Percentiles rank a stretch among this genome's conserved stretches.
Evolutionary conservation across 2,797 vertebrate species (phyloP).

Genomic region (Halcyon badia): DNA sequence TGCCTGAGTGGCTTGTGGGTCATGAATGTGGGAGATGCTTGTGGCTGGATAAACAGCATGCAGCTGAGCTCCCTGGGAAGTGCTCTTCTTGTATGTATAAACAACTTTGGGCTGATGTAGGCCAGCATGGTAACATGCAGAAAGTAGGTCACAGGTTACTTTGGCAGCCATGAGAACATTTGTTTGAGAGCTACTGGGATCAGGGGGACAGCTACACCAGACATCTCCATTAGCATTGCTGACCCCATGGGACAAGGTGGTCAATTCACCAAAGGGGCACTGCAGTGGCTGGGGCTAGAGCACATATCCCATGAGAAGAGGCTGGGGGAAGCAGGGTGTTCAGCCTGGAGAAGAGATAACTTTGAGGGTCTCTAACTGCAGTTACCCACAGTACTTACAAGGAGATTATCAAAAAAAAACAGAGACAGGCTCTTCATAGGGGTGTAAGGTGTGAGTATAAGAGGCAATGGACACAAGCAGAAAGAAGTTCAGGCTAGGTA

Average conservation of each 20-base stretch:
- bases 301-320: not conserved
- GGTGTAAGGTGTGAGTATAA: not conserved
- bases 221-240: not conserved
- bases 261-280: not conserved
- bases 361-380: not conserved
- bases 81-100: not conserved
- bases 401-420: not conserved
- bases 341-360: not conserved
- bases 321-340: not conserved
- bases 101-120: not conserved
- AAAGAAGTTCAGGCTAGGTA: not conserved
- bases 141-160: not conserved
- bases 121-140: accelerated
- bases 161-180: not conserved
- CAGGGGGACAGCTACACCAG: not conserved
- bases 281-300: not conserved
- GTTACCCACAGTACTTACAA: not conserved
- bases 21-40: not conserved
- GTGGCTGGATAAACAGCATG: not conserved
- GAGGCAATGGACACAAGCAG: not conserved
- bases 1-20: not conserved
- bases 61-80: not conserved
- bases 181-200: not conserved
- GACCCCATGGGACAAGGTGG: not conserved
- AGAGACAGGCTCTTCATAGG: not conserved